Evolutionary conservation across 2,113 vertebrate genomes (phyloP).

Genomic region (Proteles cristata): DNA sequence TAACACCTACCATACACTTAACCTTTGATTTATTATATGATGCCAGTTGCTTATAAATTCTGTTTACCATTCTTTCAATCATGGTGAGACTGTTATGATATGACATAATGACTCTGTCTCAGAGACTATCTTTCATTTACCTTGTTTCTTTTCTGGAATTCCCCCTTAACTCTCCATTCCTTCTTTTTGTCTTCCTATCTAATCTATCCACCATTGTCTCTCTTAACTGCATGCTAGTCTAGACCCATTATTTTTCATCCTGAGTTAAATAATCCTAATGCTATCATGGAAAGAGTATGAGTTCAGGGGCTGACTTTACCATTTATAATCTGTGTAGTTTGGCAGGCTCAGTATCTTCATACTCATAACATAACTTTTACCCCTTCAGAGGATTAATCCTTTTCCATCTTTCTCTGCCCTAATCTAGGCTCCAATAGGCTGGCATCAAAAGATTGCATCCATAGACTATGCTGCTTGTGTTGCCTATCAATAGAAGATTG

Average conservation of each 20-base stretch:
- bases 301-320: neutral
- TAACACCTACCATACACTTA: neutral
- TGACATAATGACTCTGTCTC: neutral
- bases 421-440: neutral
- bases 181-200: neutral
- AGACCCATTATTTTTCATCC: neutral
- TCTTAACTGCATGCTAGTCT: neutral
- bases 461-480: neutral
- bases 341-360: neutral
- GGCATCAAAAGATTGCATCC: neutral
- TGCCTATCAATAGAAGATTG: neutral
- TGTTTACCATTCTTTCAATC: neutral
- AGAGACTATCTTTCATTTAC: neutral
- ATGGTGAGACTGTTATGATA: neutral
- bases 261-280: neutral
- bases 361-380: neutral
- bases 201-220: neutral
- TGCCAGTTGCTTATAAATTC: neutral
- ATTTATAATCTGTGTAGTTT: neutral
- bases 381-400: neutral
- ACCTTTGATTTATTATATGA: neutral
- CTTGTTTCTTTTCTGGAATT: neutral
- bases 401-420: neutral
- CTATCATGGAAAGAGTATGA: neutral
- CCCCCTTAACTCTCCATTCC: neutral